These are phyloP conservation scores for Dasysyrphus tricinctus DNA, from an alignment of 2,888 invertebrate species.

Conservation along the genomic window DNA sequence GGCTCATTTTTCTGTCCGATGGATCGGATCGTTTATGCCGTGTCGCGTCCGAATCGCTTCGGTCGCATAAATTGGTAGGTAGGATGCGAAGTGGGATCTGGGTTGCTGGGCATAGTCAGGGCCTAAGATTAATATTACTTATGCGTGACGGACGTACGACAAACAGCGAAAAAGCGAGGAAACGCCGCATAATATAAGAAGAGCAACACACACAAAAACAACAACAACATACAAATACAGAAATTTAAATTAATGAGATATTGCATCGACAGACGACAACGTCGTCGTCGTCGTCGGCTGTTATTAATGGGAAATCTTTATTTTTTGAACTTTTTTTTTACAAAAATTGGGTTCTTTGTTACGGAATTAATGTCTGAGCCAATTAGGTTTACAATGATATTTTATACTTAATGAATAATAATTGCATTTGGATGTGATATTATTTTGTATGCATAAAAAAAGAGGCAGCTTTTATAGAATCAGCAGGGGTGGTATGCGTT, in stretches of 20 bases:
- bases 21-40: conserved; percentile 28
- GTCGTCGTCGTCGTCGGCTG: conserved; percentile 19
- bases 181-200: background rate
- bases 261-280: conserved; percentile 39
- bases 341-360: conserved; percentile 11
- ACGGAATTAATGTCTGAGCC: conserved; percentile 57
- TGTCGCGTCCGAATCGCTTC: conserved; percentile 1
- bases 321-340: conserved; percentile 13
- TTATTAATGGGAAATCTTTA: conserved; percentile 40
- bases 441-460: background rate
- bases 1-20: conserved; percentile 13
- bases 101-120: background rate
- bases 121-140: conserved; percentile 65
- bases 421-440: conserved; percentile 27
- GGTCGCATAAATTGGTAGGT: conserved; percentile 9
- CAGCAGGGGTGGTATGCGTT: too few relatives aligned
- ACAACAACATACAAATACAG: conserved; percentile 11
- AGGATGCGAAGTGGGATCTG: background rate
- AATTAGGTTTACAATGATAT: conserved; percentile 46
- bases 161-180: conserved; percentile 58
- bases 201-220: conserved; percentile 4
- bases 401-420: conserved; percentile 55
- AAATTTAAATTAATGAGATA: conserved; percentile 55
- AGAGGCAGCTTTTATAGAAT: background rate
- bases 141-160: conserved; percentile 64